Base-by-base conservation (phyloP, 2,888 invertebrate species). In the Parnassius orleans region DNA sequence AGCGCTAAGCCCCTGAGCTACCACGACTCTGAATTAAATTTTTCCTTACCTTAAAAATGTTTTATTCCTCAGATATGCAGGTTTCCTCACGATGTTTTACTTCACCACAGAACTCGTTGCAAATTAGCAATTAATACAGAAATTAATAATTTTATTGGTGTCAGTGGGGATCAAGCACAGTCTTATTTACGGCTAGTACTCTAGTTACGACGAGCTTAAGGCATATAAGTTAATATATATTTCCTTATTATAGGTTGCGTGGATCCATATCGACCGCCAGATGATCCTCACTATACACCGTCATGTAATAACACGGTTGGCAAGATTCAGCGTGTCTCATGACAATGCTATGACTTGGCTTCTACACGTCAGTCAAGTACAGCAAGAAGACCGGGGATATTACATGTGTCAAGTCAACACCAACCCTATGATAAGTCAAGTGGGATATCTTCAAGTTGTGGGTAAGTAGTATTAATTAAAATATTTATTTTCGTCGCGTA, bases 341-440 rank as follows among this genome's bases (percentile, higher is more conserved):
- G 97, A 97, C 87, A 97, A 97, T 84, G 96, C 97, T 68, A 97
- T 96, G 92, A 97, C 97, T 56, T 98, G 97, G 97, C 89, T 96
- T 67, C 92, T 98, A 65, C 97, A 98, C 86, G 97, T 98, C 73
- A 96, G 95, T 81, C 96, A 96, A 78, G 98, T 97, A 60, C 97
- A 98, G 86, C 96, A 96, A 80, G 96, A 97, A 77, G 98, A 98
- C 87, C 93, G 97, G 48, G 98, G 98, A 48, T 97, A 96, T 90
- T 96, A 96, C 89, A 96, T 96, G 96, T 97, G 96, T 86, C 96
- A 97, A 90, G 94, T 94, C 72, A 98, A 98, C 87, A 97, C 98
- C 55, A 96, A 96, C 84, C 98, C 98, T 0, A 98, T 98, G 97
- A 97, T 98, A 80, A 97, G 96, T 81, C 98, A 98, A 93, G 97